A percentile compares a stretch with the other conserved stretches of the same genome.
These are phyloP conservation scores for Drosophila hydei DNA, from an alignment of 1,140 invertebrate genomes.

Conservation along the genomic window DNA sequence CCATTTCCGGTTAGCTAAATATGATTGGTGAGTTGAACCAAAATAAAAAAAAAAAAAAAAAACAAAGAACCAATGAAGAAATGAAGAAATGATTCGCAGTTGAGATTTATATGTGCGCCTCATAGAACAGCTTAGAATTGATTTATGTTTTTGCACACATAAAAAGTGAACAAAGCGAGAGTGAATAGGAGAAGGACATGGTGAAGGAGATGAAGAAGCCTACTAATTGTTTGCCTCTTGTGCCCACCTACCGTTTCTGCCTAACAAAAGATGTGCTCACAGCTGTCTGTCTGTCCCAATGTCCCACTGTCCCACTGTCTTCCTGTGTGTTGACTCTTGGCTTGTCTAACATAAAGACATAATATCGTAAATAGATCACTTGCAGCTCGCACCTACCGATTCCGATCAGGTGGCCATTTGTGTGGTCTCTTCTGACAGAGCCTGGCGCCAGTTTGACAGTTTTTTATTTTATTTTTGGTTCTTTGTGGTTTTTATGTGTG, in stretches of 20 bases:
- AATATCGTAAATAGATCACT: conserved; percentile 80
- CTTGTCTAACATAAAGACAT: conserved; percentile 75
- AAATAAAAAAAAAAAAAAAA: conserved; percentile 12
- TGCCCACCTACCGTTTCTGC: conserved; percentile 72
- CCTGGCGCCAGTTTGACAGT: conserved; percentile 74
- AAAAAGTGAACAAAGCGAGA: conserved; percentile 9
- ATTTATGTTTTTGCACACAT: conserved; percentile 54
- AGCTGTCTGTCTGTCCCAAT: conserved; percentile 44
- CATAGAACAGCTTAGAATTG: conserved; percentile 51
- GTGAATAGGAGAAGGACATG: neutral
- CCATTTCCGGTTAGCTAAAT: conserved; percentile 76
- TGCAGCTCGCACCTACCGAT: conserved; percentile 70
- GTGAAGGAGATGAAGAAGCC: conserved; percentile 14
- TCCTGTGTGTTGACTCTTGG: conserved; percentile 42
- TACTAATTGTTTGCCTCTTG: conserved; percentile 36
- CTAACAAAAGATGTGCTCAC: conserved; percentile 58
- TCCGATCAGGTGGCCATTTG: conserved; percentile 31
- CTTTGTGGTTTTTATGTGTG: conserved; percentile 28
- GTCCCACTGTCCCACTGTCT: neutral
- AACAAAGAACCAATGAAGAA: too few relatives aligned
- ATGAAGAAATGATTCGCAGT: conserved; percentile 7
- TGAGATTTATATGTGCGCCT: conserved; percentile 54
- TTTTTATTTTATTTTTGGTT: conserved; percentile 28
- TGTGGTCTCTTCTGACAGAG: conserved; percentile 54
- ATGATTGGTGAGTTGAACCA: conserved; percentile 61